phyloP scores from a whole-genome alignment of 2,113 vertebrate genomes.

The Ciconia maguari region DNA sequence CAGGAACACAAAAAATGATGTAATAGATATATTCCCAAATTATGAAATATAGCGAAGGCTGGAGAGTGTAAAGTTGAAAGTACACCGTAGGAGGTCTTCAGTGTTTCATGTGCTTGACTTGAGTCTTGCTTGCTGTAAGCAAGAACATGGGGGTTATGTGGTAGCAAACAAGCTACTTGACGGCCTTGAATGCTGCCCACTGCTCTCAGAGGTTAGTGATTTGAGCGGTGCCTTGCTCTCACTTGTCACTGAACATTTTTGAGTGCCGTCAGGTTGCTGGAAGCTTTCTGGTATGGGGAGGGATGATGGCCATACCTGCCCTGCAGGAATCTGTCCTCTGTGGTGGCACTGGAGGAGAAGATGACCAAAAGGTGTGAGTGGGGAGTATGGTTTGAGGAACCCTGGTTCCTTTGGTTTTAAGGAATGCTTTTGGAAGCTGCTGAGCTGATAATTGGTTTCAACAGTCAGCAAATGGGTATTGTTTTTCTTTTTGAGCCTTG shows the following conservation, averaged over 20 bases:
- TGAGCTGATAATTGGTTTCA: not conserved
- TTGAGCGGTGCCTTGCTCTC: not conserved
- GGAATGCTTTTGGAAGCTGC: not conserved
- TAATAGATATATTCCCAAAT: too few relatives aligned
- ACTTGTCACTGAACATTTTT: too few relatives aligned
- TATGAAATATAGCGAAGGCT: not conserved
- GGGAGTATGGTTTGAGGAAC: not conserved
- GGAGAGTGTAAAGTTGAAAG: not conserved
- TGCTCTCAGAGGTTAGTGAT: not conserved
- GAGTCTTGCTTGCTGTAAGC: not conserved
- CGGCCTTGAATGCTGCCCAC: not conserved
- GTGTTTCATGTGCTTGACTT: not conserved
- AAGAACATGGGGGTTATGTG: not conserved
- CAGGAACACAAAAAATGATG: not conserved
- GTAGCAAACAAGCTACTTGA: not conserved
- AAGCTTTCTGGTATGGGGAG: not conserved
- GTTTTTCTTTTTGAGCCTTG: not conserved
- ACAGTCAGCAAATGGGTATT: not conserved
- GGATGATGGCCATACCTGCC: not conserved
- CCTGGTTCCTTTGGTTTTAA: too few relatives aligned
- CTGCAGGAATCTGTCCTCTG: not conserved
- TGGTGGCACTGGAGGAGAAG: not conserved
- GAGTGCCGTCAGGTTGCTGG: not conserved
- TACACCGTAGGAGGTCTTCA: too few relatives aligned
- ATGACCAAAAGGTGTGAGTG: too few relatives aligned